Conservation (phyloP, 2,888 invertebrate genomes). For the Smittia sp. region DNA sequence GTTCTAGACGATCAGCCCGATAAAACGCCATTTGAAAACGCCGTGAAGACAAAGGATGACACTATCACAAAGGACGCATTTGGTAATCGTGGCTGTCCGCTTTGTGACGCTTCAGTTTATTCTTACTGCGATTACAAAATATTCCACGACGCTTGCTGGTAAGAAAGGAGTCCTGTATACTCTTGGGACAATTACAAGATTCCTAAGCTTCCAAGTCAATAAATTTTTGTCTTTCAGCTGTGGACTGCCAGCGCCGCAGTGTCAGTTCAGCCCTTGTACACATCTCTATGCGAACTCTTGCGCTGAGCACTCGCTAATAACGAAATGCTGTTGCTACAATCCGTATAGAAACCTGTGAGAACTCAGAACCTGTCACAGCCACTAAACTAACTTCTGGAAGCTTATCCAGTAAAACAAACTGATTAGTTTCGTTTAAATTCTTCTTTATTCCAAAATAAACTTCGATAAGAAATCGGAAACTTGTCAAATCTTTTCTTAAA, state of each 20-base stretch:
- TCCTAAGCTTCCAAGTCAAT: background rate
- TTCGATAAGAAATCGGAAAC: background rate
- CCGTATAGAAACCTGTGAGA: constrained; percentile 47
- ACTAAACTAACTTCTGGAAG: no score
- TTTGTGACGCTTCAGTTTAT: constrained; percentile 75
- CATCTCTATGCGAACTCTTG: constrained; percentile 73
- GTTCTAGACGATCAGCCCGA: background rate
- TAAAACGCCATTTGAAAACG: background rate
- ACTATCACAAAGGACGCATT: background rate
- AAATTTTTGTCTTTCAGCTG: background rate
- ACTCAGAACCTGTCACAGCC: no score
- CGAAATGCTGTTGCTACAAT: constrained; percentile 69
- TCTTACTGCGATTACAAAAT: constrained; percentile 73
- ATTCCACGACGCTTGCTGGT: constrained; percentile 66
- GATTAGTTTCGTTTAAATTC: no score
- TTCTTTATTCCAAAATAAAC: constrained; percentile 6
- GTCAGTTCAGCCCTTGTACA: constrained; percentile 66
- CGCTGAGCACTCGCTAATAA: constrained; percentile 67
- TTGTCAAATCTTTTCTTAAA: background rate
- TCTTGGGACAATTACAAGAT: no score
- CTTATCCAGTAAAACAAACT: no score
- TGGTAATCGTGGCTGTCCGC: constrained; percentile 59
- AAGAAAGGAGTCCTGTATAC: background rate
- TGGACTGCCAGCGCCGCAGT: constrained; percentile 52
- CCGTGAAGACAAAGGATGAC: background rate